A percentile compares a stretch with the other conserved stretches of the same genome.
These are phyloP conservation scores for Hydrotaea cyrtoneurina DNA, from an alignment of 2,888 invertebrate species.

Conservation along the genomic window DNA sequence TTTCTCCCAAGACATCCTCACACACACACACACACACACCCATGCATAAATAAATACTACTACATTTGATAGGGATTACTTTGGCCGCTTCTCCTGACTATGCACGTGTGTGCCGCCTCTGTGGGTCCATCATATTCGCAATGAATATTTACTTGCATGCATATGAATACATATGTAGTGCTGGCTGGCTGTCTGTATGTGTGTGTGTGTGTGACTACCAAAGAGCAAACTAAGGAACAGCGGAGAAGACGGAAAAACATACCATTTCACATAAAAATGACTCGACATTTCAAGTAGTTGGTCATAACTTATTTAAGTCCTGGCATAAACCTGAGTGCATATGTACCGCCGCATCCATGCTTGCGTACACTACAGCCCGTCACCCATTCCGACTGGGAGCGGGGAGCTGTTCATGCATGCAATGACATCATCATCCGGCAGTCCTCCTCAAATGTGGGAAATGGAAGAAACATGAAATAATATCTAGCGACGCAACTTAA, in stretches of 20 bases:
- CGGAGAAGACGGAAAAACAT: background rate
- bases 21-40: background rate
- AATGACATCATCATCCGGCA: background rate
- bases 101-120: background rate
- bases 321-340: conserved; percentile 51
- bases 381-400: conserved; percentile 22
- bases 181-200: background rate
- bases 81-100: background rate
- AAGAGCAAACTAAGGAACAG: conserved; percentile 1
- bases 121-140: background rate
- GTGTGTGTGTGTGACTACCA: conserved; percentile 6
- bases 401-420: conserved; percentile 8
- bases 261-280: conserved; percentile 50
- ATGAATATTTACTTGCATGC: conserved; percentile 49
- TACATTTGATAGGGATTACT: conserved; percentile 38
- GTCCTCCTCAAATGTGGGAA: background rate
- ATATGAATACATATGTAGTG: conserved; percentile 16
- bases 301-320: conserved; percentile 65
- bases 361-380: conserved; percentile 37
- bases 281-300: conserved; percentile 55
- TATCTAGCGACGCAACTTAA: too few species aligned
- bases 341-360: conserved; percentile 15
- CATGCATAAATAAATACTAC: background rate
- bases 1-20: conserved; percentile 29
- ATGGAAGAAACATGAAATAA: background rate